Evolutionary conservation across 2,113 vertebrate genomes (phyloP).

Genomic region (Empidonax traillii): DNA sequence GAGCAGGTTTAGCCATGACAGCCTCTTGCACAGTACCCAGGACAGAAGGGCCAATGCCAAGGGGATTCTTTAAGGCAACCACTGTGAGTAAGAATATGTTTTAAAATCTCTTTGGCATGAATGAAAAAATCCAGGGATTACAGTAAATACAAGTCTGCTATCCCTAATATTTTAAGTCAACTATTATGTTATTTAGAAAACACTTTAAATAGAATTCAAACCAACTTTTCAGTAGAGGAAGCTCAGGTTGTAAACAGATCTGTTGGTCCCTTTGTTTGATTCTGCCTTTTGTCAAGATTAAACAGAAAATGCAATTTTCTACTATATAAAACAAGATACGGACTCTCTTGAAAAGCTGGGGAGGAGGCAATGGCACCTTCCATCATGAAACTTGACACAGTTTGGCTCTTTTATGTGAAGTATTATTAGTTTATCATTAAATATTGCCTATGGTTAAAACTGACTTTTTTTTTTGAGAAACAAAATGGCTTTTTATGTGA

Average conservation of each 20-base stretch:
- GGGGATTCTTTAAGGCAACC: background rate
- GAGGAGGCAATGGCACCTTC: background rate
- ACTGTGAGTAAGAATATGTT: background rate
- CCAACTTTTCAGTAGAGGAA: background rate
- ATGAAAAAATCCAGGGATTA: background rate
- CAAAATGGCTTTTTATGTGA: background rate
- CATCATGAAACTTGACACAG: background rate
- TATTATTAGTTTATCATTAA: background rate
- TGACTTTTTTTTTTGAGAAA: background rate
- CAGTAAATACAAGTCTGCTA: background rate
- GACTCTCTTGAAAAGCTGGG: background rate
- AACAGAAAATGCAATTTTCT: background rate
- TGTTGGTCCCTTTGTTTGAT: background rate
- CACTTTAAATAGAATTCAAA: background rate
- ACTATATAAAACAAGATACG: background rate
- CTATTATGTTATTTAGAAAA: background rate
- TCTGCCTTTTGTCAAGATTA: background rate
- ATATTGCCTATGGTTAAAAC: background rate
- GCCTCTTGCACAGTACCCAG: no score
- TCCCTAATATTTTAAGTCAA: constrained; percentile 5
- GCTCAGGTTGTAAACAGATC: background rate
- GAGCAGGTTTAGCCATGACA: background rate
- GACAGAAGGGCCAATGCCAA: fast-evolving
- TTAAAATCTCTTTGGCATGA: background rate
- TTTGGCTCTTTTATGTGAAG: background rate